A percentile compares a stretch with the other conserved stretches of the same genome.
Conservation (phyloP, 2,113 vertebrate species). For the Corythornis madagascariensis region DNA sequence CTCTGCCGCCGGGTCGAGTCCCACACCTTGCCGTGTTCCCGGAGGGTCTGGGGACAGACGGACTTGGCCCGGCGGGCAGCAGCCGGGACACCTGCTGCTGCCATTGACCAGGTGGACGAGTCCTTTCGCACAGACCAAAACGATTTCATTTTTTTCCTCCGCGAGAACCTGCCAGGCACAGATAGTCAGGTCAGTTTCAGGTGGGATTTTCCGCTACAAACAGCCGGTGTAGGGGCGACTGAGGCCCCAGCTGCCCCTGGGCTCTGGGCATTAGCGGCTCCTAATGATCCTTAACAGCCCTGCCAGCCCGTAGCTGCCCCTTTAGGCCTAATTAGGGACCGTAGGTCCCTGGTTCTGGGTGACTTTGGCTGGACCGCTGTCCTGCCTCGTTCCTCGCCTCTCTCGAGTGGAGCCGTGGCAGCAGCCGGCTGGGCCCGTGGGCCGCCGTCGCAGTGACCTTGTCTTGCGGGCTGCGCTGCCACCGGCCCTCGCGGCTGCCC, state of each 20-base stretch:
- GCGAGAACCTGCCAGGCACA: accelerated
- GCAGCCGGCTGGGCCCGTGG: accelerated
- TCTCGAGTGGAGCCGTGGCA: accelerated
- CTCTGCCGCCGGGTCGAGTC: too few relatives aligned
- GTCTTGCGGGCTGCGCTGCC: too few relatives aligned
- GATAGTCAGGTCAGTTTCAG: accelerated
- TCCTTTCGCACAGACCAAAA: background rate
- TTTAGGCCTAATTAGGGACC: background rate
- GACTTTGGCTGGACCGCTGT: accelerated
- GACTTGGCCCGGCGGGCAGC: too few relatives aligned
- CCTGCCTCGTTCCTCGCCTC: accelerated
- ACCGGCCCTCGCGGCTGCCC: too few relatives aligned
- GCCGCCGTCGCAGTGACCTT: too few relatives aligned
- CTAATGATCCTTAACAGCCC: background rate
- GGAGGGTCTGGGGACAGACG: background rate
- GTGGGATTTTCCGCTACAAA: background rate
- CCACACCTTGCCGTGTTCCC: background rate
- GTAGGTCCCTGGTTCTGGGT: accelerated
- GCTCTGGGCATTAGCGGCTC: accelerated
- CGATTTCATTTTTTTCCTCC: accelerated
- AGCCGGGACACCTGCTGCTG: background rate
- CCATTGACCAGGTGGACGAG: accelerated
- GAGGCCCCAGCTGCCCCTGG: background rate
- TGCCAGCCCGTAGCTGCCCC: accelerated
- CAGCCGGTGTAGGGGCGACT: background rate